Evolutionary conservation across 2,113 vertebrate species (phyloP).

Genomic region (Cebus imitator): DNA sequence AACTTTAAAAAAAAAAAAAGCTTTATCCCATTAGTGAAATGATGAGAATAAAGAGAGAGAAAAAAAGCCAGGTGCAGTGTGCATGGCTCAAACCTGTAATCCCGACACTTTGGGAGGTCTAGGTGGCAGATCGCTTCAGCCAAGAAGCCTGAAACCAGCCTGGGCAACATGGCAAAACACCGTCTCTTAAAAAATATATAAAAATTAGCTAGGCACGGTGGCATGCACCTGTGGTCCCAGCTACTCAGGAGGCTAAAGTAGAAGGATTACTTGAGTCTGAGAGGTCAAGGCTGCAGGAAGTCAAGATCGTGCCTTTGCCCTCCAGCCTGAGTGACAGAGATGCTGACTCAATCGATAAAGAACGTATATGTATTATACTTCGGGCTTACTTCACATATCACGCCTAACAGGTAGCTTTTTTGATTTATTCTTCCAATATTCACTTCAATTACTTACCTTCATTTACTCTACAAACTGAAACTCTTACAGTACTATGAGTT

Average conservation of each 20-base stretch:
- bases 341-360: background rate
- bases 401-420: background rate
- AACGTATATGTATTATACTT: background rate
- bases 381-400: background rate
- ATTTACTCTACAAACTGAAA: constrained; percentile 93
- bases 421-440: background rate
- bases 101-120: background rate
- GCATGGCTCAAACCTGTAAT: background rate
- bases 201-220: background rate
- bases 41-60: too few species aligned
- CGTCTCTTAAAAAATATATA: background rate
- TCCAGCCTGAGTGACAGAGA: background rate
- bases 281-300: background rate
- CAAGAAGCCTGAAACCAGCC: background rate
- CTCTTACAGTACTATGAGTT: constrained; percentile 95
- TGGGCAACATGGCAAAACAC: background rate
- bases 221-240: background rate
- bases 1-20: too few species aligned
- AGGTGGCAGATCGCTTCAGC: background rate
- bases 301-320: background rate
- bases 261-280: background rate
- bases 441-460: constrained; percentile 85
- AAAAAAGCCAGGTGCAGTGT: too few species aligned
- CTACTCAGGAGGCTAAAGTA: background rate
- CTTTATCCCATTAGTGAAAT: too few species aligned